Evolutionary conservation across 2,113 vertebrate species (phyloP), one percentile per base, ranked within the genome.

Genomic region (Corythaixoides concolor): DNA sequence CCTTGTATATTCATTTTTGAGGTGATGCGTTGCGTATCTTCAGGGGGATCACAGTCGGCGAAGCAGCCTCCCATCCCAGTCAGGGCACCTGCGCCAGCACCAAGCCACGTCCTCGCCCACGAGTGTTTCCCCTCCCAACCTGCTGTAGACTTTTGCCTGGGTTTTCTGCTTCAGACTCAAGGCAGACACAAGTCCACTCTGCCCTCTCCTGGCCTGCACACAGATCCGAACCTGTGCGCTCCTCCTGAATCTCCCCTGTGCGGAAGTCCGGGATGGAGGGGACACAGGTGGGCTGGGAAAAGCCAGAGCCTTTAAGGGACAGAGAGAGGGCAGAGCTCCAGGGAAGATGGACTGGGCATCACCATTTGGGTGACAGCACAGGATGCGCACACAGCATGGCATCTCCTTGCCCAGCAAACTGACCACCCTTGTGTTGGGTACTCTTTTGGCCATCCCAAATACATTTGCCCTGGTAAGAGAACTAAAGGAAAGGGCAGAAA

Each of bases 201-300:
- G 95, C 96, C 94, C 94, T 96, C 96, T 97, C 91, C 95, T 96
- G 94, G 96, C 47, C 79, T 74, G 75, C 5, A 1, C 11, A 11
- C 50, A 43, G 39, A 69, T 39, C 45, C 59, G 0, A 92, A 89
- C 13, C 56, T 4, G 33, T 12, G 80, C 67, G 5, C 35, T 3
- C 85, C 53, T 5, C 85, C 58, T 3, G 20, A 17, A 18, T 14
- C 55, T 62, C 21, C 23, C 32, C 33, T 2, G 3, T 7, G 5
- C 0, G 1, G 5, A 15, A 3, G 10, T 27, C 3, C 0, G 9
- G 41, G 15, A 16, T 2, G 33, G 6, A 70, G 19, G 27, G 10
- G 33, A 19, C 18, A 4, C 24, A 2, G 28, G 2, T 7, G 22
- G 28, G 43, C 39, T 69, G 67, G 18, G 28, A 5, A 15, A 33